Percentiles rank a stretch among this genome's conserved stretches.
Evolutionary conservation across 2,888 invertebrate genomes (phyloP).

Genomic region (Colletes collaris): DNA sequence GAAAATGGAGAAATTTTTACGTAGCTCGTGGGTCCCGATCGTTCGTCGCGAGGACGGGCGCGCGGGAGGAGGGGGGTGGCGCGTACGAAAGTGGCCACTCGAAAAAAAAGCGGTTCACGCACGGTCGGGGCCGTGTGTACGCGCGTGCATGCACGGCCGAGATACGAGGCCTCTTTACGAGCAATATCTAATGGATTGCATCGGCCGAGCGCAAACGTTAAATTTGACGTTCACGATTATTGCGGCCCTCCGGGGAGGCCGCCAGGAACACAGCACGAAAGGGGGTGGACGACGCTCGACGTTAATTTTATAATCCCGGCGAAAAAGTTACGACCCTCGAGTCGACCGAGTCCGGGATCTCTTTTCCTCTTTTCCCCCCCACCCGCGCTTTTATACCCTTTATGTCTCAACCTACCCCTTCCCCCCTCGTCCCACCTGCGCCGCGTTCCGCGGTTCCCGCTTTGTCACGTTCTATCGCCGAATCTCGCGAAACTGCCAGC

Average conservation of each 20-base stretch:
- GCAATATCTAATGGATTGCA: slow-evolving; percentile 83
- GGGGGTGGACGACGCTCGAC: slow-evolving; percentile 57
- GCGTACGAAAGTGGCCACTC: slow-evolving; percentile 58
- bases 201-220: slow-evolving; percentile 79
- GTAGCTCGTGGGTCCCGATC: slow-evolving; percentile 46
- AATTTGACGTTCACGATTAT: slow-evolving; percentile 83
- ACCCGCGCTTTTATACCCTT: slow-evolving; percentile 38
- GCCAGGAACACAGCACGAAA: slow-evolving; percentile 27
- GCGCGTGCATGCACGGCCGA: slow-evolving; percentile 68
- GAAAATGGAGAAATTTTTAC: slow-evolving; percentile 61
- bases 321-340: slow-evolving; percentile 76
- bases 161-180: slow-evolving; percentile 82
- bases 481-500: slow-evolving; percentile 29
- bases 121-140: slow-evolving; percentile 26
- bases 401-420: slow-evolving; percentile 19
- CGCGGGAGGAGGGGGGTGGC: slow-evolving; percentile 1
- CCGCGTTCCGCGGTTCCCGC: slow-evolving; percentile 20
- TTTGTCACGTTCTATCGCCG: slow-evolving; percentile 51
- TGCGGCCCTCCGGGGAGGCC: slow-evolving; percentile 71
- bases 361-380: slow-evolving; percentile 34
- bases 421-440: neutral
- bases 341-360: slow-evolving; percentile 56
- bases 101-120: slow-evolving; percentile 51
- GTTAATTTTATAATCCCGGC: slow-evolving; percentile 81
- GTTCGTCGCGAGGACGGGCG: slow-evolving; percentile 33